These are phyloP conservation scores for Colletes collaris DNA, from an alignment of 2,888 invertebrate genomes.

Conservation along the genomic window DNA sequence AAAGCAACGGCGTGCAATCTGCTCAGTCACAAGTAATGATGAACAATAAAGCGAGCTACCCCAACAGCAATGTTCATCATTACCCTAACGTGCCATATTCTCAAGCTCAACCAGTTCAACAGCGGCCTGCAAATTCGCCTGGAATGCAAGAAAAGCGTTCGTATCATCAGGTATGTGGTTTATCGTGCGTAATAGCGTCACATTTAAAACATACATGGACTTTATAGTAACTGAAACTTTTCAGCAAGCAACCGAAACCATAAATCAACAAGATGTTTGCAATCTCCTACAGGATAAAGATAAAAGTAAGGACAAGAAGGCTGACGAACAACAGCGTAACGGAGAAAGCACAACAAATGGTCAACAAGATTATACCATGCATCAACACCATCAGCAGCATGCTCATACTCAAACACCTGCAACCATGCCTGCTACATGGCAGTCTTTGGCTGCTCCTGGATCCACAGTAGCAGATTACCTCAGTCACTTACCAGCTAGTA, in stretches of 20 bases:
- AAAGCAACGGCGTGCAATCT: conserved; percentile 80
- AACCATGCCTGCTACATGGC: conserved; percentile 87
- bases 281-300: conserved; percentile 81
- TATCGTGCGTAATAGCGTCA: too few relatives aligned
- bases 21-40: conserved; percentile 82
- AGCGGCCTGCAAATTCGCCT: conserved; percentile 80
- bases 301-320: conserved; percentile 78
- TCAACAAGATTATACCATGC: conserved; percentile 85
- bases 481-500: conserved; percentile 90
- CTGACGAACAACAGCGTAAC: conserved; percentile 81
- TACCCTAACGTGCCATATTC: conserved; percentile 81
- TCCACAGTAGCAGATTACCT: conserved; percentile 94
- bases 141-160: conserved; percentile 81
- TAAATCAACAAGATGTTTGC: conserved; percentile 81
- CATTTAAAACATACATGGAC: not conserved
- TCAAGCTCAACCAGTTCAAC: conserved; percentile 80
- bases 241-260: conserved; percentile 76
- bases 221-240: conserved; percentile 45
- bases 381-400: conserved; percentile 83
- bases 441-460: conserved; percentile 88
- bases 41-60: conserved; percentile 80
- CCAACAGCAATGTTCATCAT: conserved; percentile 82
- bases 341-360: conserved; percentile 84
- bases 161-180: conserved; percentile 79
- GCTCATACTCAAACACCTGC: conserved; percentile 82